Base-by-base conservation (phyloP, 2,113 vertebrate species). In the Egretta garzetta region DNA sequence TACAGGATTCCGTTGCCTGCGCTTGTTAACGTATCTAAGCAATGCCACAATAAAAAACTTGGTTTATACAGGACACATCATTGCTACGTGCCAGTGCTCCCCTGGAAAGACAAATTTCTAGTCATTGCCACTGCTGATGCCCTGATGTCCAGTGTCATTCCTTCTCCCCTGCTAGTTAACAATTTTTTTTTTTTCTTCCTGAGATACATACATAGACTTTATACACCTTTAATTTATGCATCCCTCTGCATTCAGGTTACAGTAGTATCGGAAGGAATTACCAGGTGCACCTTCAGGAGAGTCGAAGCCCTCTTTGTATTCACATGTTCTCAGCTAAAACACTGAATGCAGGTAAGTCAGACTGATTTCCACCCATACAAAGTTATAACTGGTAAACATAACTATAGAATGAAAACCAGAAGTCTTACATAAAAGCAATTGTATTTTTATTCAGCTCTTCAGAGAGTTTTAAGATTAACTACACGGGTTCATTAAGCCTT, bases 1-100 rank as follows among this genome's bases (percentile, higher is more conserved):
- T 6, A 1, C 1, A 0, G 8, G 10, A 10, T 8, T 12, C 22
- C 8, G 0, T 6, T 8, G 27, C 22, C 30, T 10, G 35, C 0
- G 1, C 49, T 52, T 4, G 1, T 14, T 39, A 76, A 72, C 23
- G 2, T 27, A 17, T 2, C 37, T 22, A 3, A 19, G 35, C 20
- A 47, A 21, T 10, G 73, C 45, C 33, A 23, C 2, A 0, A 17
- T 13, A 14, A 63, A 67, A 22, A 37, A 19, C 0, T 0, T 8
- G 17, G 19, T 90, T 43, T 16, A 8, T 7, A 12, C 14, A 7
- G 22, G 22, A 30, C 33, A 26, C 4, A 21, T 10, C 24, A 27
- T 9, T 32, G 20, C 18, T 60, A 4, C 4, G 8, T 41, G n/a
- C 7, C 43, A 45, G 7, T 1, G 26, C 30, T 67, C 10, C n/a